A percentile compares a stretch with the other conserved stretches of the same genome.
Conservation (phyloP, 2,797 vertebrate genomes). For the Tarsius wallacei region DNA sequence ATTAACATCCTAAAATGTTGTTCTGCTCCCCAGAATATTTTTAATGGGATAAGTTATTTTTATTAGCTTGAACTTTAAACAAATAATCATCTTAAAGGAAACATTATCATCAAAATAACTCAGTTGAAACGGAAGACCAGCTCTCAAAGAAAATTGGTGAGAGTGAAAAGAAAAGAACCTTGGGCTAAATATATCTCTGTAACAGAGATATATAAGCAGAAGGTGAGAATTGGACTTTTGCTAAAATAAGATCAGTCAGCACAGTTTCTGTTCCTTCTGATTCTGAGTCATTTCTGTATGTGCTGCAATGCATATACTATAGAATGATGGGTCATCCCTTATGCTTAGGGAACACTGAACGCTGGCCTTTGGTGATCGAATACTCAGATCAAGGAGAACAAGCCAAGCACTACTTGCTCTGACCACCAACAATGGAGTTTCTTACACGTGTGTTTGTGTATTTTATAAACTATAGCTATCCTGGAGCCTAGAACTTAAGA, state of each 20-base stretch:
- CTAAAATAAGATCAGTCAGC: conserved; percentile 50
- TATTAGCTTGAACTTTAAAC: conserved; percentile 86
- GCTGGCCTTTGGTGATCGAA: not conserved
- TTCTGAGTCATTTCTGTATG: not conserved
- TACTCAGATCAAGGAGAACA: not conserved
- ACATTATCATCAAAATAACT: conserved; percentile 78
- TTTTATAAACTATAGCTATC: conserved; percentile 2
- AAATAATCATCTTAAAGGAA: conserved; percentile 85
- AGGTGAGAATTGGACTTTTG: conserved; percentile 30
- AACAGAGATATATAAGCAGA: conserved; percentile 62
- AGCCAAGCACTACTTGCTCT: not conserved
- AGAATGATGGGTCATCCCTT: not conserved
- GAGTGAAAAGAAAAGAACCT: conserved; percentile 66
- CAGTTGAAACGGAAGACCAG: conserved; percentile 51
- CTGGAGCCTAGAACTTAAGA: not conserved
- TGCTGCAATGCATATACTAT: not conserved
- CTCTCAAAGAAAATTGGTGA: conserved; percentile 50
- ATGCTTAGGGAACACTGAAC: not conserved
- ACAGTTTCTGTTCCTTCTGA: not conserved
- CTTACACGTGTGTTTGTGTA: not conserved
- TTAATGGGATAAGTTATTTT: conserved; percentile 82
- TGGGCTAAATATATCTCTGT: conserved; percentile 46
- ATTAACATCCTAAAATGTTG: conserved; percentile 85
- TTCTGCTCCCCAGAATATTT: conserved; percentile 81
- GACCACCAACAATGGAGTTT: not conserved